Conservation (phyloP, 2,113 vertebrate genomes). For the Pelvicachromis taeniatus region DNA sequence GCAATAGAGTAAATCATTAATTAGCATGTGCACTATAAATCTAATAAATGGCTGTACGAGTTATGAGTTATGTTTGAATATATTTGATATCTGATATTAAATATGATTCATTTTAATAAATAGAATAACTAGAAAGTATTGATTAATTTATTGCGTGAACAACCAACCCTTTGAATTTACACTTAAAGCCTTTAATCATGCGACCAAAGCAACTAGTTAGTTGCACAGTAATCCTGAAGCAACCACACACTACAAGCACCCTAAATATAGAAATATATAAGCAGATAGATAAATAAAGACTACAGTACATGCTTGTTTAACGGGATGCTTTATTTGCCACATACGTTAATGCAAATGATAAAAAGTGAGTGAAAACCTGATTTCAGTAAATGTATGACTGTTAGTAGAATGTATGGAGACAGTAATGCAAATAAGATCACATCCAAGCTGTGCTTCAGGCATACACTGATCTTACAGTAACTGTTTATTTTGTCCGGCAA, state of each 20-base stretch:
- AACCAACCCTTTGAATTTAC: neutral
- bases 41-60: neutral
- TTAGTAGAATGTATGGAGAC: neutral
- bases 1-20: neutral
- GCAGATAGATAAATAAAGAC: neutral
- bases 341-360: neutral
- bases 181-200: neutral
- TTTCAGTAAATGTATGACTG: neutral
- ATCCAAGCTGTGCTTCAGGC: neutral
- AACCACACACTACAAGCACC: neutral
- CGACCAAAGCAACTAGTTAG: neutral
- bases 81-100: neutral
- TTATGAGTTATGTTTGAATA: neutral
- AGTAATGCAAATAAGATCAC: neutral
- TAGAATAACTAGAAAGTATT: neutral
- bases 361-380: neutral
- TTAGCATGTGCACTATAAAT: neutral
- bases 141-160: neutral
- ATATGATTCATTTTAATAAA: neutral
- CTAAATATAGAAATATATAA: neutral
- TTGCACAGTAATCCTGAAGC: neutral
- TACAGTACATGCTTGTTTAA: neutral
- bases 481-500: neutral
- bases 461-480: neutral
- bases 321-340: neutral